Conservation (phyloP, 2,797 vertebrate species). For the Australoheros facetus region DNA sequence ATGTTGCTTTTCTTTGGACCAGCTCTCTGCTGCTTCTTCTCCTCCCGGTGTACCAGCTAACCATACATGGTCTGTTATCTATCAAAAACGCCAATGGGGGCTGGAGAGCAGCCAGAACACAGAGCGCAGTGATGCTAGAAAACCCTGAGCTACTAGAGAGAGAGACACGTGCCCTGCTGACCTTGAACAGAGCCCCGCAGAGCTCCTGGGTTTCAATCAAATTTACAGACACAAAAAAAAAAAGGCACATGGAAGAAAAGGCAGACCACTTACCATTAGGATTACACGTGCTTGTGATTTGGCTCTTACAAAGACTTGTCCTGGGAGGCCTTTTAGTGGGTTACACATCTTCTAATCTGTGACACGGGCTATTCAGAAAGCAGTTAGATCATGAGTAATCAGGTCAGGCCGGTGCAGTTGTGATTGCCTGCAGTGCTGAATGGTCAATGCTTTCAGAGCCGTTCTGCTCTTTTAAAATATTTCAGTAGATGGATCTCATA, state of each 20-base stretch:
- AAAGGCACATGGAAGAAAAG: neutral
- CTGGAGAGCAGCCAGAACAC: slow-evolving; percentile 34
- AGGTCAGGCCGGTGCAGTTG: slow-evolving; percentile 24
- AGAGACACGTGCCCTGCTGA: slow-evolving; percentile 35
- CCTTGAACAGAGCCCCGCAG: slow-evolving; percentile 44
- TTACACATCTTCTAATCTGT: slow-evolving; percentile 22
- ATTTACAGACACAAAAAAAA: neutral
- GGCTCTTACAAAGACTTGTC: neutral
- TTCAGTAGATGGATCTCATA: slow-evolving; percentile 45
- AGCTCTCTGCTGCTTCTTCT: slow-evolving; percentile 4
- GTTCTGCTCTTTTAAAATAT: slow-evolving; percentile 31
- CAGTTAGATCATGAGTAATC: slow-evolving; percentile 36
- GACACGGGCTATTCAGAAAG: slow-evolving; percentile 16
- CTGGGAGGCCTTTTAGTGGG: slow-evolving; percentile 1
- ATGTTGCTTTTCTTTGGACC: slow-evolving; percentile 31
- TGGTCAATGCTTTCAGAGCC: slow-evolving; percentile 5
- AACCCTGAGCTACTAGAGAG: slow-evolving; percentile 15
- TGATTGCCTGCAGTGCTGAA: slow-evolving; percentile 59
- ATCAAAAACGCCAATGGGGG: slow-evolving; percentile 37
- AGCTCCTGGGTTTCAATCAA: slow-evolving; percentile 9
- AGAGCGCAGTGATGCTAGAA: slow-evolving; percentile 32
- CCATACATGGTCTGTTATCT: slow-evolving; percentile 68
- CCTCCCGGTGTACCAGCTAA: slow-evolving; percentile 36
- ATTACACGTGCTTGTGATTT: neutral
- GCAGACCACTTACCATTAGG: neutral